These are phyloP conservation scores for Vulpes lagopus DNA, from an alignment of 2,113 vertebrate species.

Conservation along the genomic window DNA sequence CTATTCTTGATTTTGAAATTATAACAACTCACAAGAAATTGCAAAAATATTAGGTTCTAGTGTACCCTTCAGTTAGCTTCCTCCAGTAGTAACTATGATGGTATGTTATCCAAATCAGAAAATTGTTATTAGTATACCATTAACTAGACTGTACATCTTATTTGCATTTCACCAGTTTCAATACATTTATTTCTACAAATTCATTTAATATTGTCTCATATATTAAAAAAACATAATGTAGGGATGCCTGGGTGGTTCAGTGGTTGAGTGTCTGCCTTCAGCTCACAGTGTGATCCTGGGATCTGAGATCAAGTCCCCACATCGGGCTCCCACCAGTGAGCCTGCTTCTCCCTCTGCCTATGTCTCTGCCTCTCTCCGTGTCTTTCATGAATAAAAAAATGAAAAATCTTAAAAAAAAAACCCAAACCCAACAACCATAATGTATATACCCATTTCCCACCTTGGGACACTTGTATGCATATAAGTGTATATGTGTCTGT, in stretches of 20 bases:
- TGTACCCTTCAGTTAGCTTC: background rate
- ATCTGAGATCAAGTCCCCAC: no score
- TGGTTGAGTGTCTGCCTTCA: no score
- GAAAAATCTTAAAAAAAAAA: no score
- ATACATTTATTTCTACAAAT: background rate
- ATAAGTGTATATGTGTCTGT: background rate
- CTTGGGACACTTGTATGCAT: background rate
- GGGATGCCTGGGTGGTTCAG: no score
- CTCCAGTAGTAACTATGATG: background rate
- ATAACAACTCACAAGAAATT: background rate
- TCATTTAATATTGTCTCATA: background rate
- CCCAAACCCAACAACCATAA: no score
- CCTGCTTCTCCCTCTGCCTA: no score
- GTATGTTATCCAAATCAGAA: background rate
- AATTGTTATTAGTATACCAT: background rate
- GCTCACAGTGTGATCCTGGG: no score
- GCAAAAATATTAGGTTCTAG: background rate
- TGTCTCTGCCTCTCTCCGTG: no score
- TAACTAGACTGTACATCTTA: background rate
- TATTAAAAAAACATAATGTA: background rate
- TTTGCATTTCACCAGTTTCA: background rate
- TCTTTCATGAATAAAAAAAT: no score
- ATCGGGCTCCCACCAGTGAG: no score
- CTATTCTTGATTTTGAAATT: slow-evolving; percentile 21
- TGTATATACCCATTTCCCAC: background rate